These are phyloP conservation scores for Catharus minimus DNA, from an alignment of 2,113 vertebrate species.

Conservation along the genomic window DNA sequence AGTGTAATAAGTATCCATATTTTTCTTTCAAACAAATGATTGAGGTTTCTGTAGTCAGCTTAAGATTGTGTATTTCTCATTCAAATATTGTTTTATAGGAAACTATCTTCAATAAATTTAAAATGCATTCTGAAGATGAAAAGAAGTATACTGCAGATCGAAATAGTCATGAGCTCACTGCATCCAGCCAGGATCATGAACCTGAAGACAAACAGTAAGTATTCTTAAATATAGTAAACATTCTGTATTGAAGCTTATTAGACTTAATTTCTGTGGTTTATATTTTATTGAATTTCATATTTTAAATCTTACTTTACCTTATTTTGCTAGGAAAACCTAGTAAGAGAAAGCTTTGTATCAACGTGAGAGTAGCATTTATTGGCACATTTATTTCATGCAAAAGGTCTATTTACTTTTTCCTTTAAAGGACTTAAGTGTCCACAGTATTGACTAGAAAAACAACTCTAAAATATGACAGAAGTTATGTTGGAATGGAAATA, in stretches of 20 bases:
- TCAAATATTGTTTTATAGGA: background rate
- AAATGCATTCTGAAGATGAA: conserved; percentile 37
- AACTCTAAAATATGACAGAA: background rate
- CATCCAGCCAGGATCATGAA: background rate
- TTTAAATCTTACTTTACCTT: background rate
- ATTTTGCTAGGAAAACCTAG: background rate
- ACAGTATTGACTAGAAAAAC: background rate
- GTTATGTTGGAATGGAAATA: background rate
- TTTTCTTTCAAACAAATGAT: background rate
- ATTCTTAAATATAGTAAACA: background rate
- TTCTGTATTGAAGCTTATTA: background rate
- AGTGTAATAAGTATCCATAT: background rate
- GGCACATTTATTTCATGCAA: background rate
- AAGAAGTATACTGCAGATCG: background rate
- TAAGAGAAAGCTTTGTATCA: background rate
- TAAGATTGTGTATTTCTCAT: background rate
- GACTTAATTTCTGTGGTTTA: background rate
- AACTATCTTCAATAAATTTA: background rate
- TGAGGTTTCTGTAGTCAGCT: background rate
- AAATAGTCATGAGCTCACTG: background rate
- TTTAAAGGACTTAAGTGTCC: background rate
- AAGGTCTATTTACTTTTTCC: background rate
- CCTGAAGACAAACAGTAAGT: conserved; percentile 36
- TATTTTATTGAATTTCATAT: background rate
- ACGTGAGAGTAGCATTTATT: background rate